phyloP scores from a whole-genome alignment of 1,140 invertebrate species.

The Charaxes varanes region DNA sequence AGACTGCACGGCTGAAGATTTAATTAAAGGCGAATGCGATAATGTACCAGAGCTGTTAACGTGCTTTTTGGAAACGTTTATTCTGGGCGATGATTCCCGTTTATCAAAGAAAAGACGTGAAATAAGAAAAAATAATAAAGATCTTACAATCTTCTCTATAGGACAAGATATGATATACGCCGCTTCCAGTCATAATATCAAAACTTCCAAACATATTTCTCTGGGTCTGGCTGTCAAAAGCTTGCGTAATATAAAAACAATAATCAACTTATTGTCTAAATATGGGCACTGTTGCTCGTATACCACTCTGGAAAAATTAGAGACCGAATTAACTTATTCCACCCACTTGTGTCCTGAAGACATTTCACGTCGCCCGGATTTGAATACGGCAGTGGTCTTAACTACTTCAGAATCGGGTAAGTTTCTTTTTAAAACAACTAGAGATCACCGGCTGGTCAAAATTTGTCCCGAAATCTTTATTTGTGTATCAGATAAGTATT shows the following conservation, averaged over 20 bases:
- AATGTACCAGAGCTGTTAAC: constrained; percentile 11
- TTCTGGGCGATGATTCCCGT: constrained; percentile 6
- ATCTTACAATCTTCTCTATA: constrained; percentile 1
- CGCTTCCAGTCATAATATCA: constrained; percentile 10
- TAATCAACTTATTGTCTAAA: constrained; percentile 30
- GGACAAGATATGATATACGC: constrained; percentile 4
- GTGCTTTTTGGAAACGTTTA: constrained; percentile 11
- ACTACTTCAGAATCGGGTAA: too few species aligned
- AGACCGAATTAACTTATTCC: constrained; percentile 37
- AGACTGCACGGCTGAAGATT: constrained; percentile 12
- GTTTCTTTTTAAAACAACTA: too few species aligned
- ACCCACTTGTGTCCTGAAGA: constrained; percentile 27
- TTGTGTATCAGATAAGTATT: too few species aligned
- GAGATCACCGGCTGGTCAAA: too few species aligned
- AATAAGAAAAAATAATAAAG: neutral
- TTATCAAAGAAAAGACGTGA: constrained; percentile 8
- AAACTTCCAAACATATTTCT: constrained; percentile 36
- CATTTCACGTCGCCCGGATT: constrained; percentile 19
- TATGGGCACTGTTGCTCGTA: constrained; percentile 43
- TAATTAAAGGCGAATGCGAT: constrained; percentile 13
- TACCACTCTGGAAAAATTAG: constrained; percentile 34
- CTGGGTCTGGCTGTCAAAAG: constrained; percentile 40
- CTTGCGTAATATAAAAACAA: constrained; percentile 41
- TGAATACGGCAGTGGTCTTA: constrained; percentile 36
- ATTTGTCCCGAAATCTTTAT: too few species aligned